Conservation (phyloP, 2,113 vertebrate species). For the Corynorhinus townsendii region DNA sequence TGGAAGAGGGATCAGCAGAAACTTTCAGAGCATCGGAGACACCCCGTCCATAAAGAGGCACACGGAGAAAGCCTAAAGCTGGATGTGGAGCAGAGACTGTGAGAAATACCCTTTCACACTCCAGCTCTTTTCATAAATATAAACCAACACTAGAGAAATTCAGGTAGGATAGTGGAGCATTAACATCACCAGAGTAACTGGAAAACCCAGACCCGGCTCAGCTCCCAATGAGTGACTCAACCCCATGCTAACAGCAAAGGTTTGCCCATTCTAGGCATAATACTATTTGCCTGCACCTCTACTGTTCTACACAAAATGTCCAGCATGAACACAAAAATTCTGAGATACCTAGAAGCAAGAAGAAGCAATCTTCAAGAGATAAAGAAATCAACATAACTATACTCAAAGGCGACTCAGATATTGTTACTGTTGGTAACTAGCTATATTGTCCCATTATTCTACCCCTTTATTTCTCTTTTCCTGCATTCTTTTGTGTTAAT, state of each 20-base stretch:
- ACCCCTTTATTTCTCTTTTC: neutral
- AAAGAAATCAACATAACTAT: neutral
- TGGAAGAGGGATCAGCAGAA: too few species aligned
- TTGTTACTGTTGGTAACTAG: neutral
- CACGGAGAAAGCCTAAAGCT: neutral
- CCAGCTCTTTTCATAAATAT: too few species aligned
- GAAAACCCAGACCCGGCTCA: neutral
- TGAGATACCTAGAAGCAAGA: neutral
- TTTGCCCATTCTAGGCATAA: neutral
- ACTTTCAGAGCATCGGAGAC: neutral
- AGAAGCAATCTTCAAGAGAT: neutral
- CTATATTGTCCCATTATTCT: neutral
- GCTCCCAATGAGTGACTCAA: neutral
- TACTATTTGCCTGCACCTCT: accelerated
- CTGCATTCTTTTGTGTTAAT: neutral
- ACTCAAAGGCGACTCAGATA: neutral
- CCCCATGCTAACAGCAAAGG: neutral
- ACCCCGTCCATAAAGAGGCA: too few species aligned
- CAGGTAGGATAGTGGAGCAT: too few species aligned
- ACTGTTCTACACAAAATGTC: neutral
- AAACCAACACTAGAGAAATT: neutral
- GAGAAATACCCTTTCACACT: neutral
- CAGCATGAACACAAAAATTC: neutral
- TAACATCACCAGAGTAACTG: neutral
- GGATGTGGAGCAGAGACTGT: too few species aligned